Evolutionary conservation across 1,140 invertebrate species (phyloP).

Genomic region (Halyomorpha halys): DNA sequence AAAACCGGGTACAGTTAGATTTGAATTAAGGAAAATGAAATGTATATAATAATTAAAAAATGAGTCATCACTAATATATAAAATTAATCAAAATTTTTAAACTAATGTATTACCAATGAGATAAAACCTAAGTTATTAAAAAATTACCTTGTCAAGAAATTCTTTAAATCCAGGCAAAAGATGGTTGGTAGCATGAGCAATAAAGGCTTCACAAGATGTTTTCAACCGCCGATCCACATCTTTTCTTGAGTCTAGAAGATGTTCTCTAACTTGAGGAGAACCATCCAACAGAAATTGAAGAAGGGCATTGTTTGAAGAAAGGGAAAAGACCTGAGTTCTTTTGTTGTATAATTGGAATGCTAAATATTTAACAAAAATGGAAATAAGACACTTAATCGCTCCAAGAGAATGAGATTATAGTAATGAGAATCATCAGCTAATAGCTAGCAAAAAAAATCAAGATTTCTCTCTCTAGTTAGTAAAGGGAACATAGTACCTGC

Average conservation of each 20-base stretch:
- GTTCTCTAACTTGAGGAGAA: constrained; percentile 83
- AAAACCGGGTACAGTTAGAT: too few species aligned
- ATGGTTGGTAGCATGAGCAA: constrained; percentile 64
- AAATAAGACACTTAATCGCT: too few species aligned
- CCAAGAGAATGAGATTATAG: neutral
- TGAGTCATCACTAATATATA: too few species aligned
- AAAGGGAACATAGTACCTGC: constrained; percentile 40
- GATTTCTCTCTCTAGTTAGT: too few species aligned
- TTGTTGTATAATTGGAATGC: constrained; percentile 80
- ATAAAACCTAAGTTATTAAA: too few species aligned
- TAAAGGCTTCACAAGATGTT: constrained; percentile 81
- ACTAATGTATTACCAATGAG: too few species aligned
- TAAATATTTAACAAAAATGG: constrained; percentile 25
- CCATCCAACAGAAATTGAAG: constrained; percentile 85
- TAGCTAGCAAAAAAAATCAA: too few species aligned
- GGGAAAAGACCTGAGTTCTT: constrained; percentile 71
- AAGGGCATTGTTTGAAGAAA: constrained; percentile 82
- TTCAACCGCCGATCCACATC: constrained; percentile 90
- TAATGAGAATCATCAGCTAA: too few species aligned
- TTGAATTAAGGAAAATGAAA: too few species aligned
- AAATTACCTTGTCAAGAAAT: constrained; percentile 62
- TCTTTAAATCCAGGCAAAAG: constrained; percentile 60
- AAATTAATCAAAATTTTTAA: too few species aligned
- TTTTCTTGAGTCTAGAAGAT: constrained; percentile 84
- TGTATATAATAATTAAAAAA: too few species aligned